Percentiles rank a stretch among this genome's conserved stretches.
Evolutionary conservation across 2,888 invertebrate species (phyloP).

Genomic region (Theretra japonica): DNA sequence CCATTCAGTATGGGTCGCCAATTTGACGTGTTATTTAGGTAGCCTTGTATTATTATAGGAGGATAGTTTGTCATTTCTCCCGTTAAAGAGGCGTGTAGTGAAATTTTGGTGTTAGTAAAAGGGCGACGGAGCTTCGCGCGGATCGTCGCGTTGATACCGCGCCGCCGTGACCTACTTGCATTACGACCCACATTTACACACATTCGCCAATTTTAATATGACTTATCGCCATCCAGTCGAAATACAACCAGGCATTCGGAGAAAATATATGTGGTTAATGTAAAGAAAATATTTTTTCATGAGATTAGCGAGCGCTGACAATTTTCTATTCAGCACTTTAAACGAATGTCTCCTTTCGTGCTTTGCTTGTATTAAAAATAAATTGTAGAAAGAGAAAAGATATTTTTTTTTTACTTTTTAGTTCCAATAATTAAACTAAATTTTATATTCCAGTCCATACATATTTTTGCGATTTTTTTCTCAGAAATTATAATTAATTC

Average conservation of each 20-base stretch:
- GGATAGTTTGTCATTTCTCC: constrained; percentile 48
- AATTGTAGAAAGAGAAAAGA: too few species aligned
- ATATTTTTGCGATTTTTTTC: too few species aligned
- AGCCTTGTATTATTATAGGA: neutral
- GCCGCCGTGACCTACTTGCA: constrained; percentile 68
- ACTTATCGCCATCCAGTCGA: constrained; percentile 43
- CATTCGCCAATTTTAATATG: constrained; percentile 58
- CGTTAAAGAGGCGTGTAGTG: constrained; percentile 36
- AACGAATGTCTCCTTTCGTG: too few species aligned
- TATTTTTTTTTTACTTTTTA: too few species aligned
- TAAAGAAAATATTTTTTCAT: neutral
- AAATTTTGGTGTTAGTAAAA: constrained; percentile 51
- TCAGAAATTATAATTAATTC: neutral
- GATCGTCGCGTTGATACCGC: constrained; percentile 39
- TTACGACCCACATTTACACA: constrained; percentile 66
- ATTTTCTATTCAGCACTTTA: neutral
- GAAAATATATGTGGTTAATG: constrained; percentile 1
- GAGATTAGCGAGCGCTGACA: neutral
- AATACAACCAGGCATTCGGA: constrained; percentile 11
- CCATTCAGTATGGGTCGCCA: too few species aligned
- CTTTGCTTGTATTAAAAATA: too few species aligned
- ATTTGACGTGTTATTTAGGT: neutral
- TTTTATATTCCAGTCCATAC: too few species aligned
- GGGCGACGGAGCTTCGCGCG: constrained; percentile 36
- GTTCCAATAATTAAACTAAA: too few species aligned